A percentile compares a stretch with the other conserved stretches of the same genome.
These are phyloP conservation scores for Zoanthus gigantus DNA, from an alignment of 92 coral and sea anemone genomes.

Conservation along the genomic window DNA sequence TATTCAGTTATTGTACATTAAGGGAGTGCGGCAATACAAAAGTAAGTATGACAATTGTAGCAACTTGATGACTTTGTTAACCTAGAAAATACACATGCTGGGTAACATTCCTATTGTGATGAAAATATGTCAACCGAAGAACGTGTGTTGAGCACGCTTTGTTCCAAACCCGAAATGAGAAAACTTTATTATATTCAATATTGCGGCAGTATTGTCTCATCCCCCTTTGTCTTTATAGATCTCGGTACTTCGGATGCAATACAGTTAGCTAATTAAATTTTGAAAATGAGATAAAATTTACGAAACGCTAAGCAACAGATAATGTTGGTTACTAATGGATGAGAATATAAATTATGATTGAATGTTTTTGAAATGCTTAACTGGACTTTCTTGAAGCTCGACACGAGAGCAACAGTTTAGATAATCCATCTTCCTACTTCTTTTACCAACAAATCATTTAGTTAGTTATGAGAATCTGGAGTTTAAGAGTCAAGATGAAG, in stretches of 20 bases:
- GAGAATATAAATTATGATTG: background rate
- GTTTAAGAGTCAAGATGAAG: too few relatives aligned
- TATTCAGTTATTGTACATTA: background rate
- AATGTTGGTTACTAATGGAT: background rate
- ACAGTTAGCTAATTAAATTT: slow-evolving; percentile 14
- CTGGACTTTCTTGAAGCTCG: background rate
- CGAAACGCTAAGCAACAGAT: slow-evolving; percentile 23
- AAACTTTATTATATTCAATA: background rate
- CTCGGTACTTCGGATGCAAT: slow-evolving; percentile 26
- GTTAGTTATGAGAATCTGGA: too few relatives aligned
- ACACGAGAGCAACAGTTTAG: background rate
- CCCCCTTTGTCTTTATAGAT: background rate
- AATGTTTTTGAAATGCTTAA: background rate
- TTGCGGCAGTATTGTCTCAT: slow-evolving; percentile 4
- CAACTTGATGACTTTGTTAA: too few relatives aligned
- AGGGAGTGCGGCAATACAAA: background rate
- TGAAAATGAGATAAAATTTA: slow-evolving; percentile 10
- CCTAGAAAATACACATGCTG: background rate
- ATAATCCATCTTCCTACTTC: background rate
- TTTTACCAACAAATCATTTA: too few relatives aligned
- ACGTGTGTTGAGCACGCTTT: background rate
- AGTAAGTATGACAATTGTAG: background rate
- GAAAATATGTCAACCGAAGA: background rate
- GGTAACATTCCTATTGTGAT: slow-evolving; percentile 5
- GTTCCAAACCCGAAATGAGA: slow-evolving; percentile 11